Evolutionary conservation across 1,140 invertebrate genomes (phyloP).

Genomic region (Pseudomyrmex dendroicus): DNA sequence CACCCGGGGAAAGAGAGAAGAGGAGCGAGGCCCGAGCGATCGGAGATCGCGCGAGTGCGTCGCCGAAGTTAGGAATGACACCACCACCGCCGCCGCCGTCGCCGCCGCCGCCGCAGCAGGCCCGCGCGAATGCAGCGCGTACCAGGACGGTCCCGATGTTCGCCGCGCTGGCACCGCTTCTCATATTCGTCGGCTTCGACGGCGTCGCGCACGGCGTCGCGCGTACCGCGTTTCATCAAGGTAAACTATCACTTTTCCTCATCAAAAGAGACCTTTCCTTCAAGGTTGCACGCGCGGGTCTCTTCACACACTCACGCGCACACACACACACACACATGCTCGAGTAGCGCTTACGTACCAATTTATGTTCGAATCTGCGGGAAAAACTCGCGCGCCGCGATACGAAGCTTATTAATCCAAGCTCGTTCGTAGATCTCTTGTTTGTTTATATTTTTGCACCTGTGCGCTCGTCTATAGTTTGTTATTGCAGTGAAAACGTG

Average conservation of each 20-base stretch:
- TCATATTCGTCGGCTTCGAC: conserved; percentile 71
- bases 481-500: too few relatives aligned
- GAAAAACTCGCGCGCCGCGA: too few relatives aligned
- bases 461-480: too few relatives aligned
- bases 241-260: conserved; percentile 42
- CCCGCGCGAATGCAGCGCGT: conserved; percentile 46
- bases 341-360: too few relatives aligned
- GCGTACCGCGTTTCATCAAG: conserved; percentile 53
- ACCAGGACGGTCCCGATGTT: conserved; percentile 67
- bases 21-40: conserved; percentile 23
- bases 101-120: not conserved
- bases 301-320: not conserved
- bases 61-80: conserved; percentile 50
- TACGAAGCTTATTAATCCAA: too few relatives aligned
- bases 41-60: conserved; percentile 39
- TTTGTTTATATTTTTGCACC: too few relatives aligned
- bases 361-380: too few relatives aligned
- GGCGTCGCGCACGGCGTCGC: conserved; percentile 71
- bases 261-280: not conserved
- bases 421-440: too few relatives aligned
- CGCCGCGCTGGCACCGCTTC: conserved; percentile 63
- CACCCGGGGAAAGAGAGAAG: conserved; percentile 27
- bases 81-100: too few relatives aligned
- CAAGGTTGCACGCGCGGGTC: not conserved
- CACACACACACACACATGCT: too few relatives aligned